Conservation (phyloP, 1,140 invertebrate genomes). For the Lycorma delicatula region DNA sequence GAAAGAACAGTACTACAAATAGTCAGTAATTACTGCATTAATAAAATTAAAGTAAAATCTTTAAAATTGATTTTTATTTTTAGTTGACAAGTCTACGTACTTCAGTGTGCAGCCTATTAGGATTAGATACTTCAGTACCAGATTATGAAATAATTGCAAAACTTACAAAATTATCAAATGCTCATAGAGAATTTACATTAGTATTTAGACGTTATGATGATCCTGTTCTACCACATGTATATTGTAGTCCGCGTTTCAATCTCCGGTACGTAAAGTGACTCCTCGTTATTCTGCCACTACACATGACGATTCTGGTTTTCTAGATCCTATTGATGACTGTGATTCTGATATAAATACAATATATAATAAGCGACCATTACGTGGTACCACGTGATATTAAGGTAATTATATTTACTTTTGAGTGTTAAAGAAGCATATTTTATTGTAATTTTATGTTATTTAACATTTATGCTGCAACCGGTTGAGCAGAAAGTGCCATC, state of each 20-base stretch:
- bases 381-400: neutral
- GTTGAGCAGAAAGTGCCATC: too few species aligned
- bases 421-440: too few species aligned
- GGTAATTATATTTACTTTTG: too few species aligned
- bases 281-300: slow-evolving; percentile 9
- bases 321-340: slow-evolving; percentile 30
- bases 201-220: slow-evolving; percentile 51
- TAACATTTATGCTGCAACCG: too few species aligned
- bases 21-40: too few species aligned
- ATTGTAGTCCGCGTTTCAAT: slow-evolving; percentile 8
- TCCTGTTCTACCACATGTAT: slow-evolving; percentile 17
- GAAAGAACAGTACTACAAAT: too few species aligned
- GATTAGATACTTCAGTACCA: slow-evolving; percentile 55
- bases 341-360: slow-evolving; percentile 31
- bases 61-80: too few species aligned
- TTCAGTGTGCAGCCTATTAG: slow-evolving; percentile 55
- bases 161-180: slow-evolving; percentile 64
- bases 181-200: slow-evolving; percentile 66
- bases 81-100: slow-evolving; percentile 57
- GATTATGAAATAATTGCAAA: slow-evolving; percentile 68
- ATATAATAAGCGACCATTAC: slow-evolving; percentile 30
- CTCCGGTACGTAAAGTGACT: slow-evolving; percentile 10
- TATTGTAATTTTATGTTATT: too few species aligned
- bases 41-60: too few species aligned
- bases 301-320: slow-evolving; percentile 27